Conservation (phyloP, 2,888 invertebrate genomes). For the Mechanitis messenoides region DNA sequence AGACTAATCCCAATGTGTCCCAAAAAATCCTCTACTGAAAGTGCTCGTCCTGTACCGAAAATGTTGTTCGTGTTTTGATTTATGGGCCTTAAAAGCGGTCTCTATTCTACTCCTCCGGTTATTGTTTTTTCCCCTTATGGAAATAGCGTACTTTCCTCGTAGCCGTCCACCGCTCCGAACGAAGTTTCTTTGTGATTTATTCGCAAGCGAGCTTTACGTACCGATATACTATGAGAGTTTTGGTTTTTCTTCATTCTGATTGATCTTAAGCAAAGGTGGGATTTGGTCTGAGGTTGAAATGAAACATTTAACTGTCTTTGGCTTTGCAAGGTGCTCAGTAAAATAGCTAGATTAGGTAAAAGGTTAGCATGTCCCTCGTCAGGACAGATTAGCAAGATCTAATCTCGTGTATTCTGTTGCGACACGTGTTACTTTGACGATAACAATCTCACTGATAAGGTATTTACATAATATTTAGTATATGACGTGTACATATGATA, state of each 20-base stretch:
- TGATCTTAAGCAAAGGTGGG: conserved; percentile 14
- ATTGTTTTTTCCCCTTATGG: conserved; percentile 72
- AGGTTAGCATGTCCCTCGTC: conserved; percentile 25
- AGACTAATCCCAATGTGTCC: conserved; percentile 66
- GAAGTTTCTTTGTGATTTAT: conserved; percentile 46
- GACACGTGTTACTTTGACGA: conserved; percentile 25
- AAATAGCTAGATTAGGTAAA: conserved; percentile 13
- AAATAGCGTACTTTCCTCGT: conserved; percentile 62
- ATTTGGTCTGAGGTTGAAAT: conserved; percentile 14
- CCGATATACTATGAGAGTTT: conserved; percentile 48
- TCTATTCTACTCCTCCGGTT: conserved; percentile 63
- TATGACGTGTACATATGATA: too few relatives aligned
- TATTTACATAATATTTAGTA: neutral
- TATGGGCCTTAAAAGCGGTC: conserved; percentile 71
- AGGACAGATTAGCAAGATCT: conserved; percentile 23
- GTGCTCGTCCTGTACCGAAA: conserved; percentile 58
- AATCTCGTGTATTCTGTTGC: conserved; percentile 26
- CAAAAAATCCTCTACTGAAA: conserved; percentile 58
- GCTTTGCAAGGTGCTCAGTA: neutral
- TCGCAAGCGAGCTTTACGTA: conserved; percentile 51
- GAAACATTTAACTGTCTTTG: neutral
- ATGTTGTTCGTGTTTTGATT: conserved; percentile 71
- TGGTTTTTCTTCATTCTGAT: conserved; percentile 22
- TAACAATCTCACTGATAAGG: conserved; percentile 23
- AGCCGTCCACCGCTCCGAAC: conserved; percentile 51